phyloP scores from a whole-genome alignment of 2,113 vertebrate genomes.

The Alosa alosa region DNA sequence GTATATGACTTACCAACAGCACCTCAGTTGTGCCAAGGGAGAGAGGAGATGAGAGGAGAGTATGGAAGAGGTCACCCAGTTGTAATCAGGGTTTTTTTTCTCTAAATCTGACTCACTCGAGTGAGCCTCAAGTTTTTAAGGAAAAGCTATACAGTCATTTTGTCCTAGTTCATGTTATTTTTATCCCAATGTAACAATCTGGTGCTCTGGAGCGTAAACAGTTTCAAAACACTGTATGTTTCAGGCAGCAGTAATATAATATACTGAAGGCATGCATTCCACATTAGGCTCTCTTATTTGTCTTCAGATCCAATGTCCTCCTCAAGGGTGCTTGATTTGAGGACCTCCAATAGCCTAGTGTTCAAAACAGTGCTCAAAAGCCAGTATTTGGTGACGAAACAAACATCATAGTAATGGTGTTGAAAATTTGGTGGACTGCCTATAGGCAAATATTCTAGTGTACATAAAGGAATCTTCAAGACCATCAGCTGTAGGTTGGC shows the following conservation, averaged over 20 bases:
- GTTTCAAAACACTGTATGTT: background rate
- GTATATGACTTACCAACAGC: background rate
- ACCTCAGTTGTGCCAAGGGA: constrained; percentile 45
- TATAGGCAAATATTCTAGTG: too few species aligned
- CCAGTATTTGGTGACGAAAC: background rate
- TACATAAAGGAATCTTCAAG: background rate
- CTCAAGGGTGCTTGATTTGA: too few species aligned
- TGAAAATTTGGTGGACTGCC: background rate
- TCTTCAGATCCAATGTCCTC: background rate
- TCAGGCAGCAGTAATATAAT: background rate
- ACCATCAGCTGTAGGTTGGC: too few species aligned
- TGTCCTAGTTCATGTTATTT: background rate
- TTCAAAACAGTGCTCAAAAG: background rate
- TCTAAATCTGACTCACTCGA: background rate
- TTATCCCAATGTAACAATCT: background rate
- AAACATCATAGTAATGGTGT: background rate
- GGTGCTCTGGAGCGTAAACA: background rate
- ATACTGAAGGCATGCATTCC: background rate
- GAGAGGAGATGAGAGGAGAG: background rate
- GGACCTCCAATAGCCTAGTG: background rate
- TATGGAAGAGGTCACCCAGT: background rate
- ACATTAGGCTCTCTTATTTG: background rate
- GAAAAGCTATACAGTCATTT: background rate
- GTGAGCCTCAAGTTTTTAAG: background rate
- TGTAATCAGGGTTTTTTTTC: background rate